Base-by-base conservation (phyloP, 2,888 invertebrate genomes). In the Lottia scabra region DNA sequence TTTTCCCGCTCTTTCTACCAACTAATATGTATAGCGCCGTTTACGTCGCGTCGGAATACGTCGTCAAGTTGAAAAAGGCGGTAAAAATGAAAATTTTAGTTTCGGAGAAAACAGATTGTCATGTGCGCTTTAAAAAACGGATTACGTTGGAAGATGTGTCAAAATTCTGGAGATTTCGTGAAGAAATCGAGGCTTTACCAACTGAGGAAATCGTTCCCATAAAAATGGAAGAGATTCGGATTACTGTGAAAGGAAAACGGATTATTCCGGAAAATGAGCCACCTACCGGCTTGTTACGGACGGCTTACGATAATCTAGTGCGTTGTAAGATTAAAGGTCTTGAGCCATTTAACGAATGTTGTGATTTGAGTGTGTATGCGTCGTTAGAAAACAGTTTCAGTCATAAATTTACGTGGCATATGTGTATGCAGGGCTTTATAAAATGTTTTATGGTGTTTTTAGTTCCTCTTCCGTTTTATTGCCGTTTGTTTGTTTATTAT, bases 271-370 rank as follows among this genome's bases (percentile, higher is more conserved):
- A 84, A 38, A 85, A 85, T 66, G 83, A 84, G 43, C 85, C 86
- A 2, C 85, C 86, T 2, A 85, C 85, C 0, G 87, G 87, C 1
- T 73, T 86, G 6, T 66, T 86, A 26, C 78, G 83, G n/a, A 84
- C 85, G 0, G 66, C 85, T 2, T 86, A 84, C 65, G 85, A 85
- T 68, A 86, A 85, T 74, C 68, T 86, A 6, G 71, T 86, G 63
- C 79, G 84, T 4, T 88, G 88, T 73, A 87, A 87, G 75, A 78
- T 88, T 0, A 81, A 84, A 67, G 76, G 83, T 4, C 70, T 88
- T 0, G 82, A 84, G 8, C 87, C 88, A 0, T 88, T 89, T 72
- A 78, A 74, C 10, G 82, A 83, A 12, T 88, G 88, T 68, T 88
- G 88, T 73, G 80, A 83, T 66, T 77, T 78, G 26, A 86, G 86